phyloP scores from a whole-genome alignment of 2,113 vertebrate genomes.

The Antigone vipio region DNA sequence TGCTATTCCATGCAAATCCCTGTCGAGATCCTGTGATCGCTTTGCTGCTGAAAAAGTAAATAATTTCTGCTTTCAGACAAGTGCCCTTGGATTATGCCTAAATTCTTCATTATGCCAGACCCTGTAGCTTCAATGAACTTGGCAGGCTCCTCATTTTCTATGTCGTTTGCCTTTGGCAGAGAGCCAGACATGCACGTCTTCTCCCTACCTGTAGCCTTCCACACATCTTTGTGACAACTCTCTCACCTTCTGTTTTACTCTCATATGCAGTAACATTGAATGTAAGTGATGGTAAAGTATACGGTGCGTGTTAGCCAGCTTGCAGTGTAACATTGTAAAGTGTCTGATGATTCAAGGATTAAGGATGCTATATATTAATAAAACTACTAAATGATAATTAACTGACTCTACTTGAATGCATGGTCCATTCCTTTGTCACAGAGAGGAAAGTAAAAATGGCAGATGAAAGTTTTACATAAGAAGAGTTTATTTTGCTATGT shows the following conservation, averaged over 20 bases:
- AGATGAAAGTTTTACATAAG: background rate
- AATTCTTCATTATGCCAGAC: background rate
- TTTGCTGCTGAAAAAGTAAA: background rate
- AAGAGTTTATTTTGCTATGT: background rate
- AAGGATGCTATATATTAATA: background rate
- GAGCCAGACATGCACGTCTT: background rate
- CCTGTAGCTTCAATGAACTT: background rate
- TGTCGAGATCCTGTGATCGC: background rate
- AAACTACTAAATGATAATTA: background rate
- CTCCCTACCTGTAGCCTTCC: background rate
- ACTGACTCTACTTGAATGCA: background rate
- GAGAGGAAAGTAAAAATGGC: background rate
- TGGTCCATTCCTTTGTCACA: background rate
- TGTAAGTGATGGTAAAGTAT: background rate
- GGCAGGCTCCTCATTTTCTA: background rate
- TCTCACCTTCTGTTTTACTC: background rate
- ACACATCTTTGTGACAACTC: background rate
- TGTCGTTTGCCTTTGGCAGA: background rate
- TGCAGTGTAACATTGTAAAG: background rate
- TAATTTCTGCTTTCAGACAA: background rate
- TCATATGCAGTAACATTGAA: background rate
- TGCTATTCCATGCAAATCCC: background rate
- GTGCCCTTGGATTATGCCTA: background rate
- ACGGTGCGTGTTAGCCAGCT: accelerated
- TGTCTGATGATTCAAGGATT: background rate